phyloP scores from a whole-genome alignment of 2,797 vertebrate species.

The Leucoraja ocellata region DNA sequence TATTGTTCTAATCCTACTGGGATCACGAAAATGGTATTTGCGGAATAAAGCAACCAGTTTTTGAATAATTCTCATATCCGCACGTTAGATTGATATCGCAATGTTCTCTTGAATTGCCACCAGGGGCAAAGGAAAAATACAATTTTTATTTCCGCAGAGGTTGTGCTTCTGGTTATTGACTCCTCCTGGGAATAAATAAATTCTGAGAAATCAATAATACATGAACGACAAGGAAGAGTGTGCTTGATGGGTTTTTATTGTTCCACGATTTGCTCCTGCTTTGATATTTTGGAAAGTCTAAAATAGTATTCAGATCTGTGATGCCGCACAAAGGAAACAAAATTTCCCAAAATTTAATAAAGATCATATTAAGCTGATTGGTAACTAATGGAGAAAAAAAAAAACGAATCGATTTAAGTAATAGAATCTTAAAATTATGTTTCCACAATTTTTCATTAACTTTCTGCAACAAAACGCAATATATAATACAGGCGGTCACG shows the following conservation, averaged over 20 bases:
- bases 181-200: neutral
- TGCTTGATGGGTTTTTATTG: neutral
- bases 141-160: neutral
- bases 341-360: neutral
- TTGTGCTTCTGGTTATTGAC: neutral
- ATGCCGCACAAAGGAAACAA: neutral
- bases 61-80: neutral
- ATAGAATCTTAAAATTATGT: neutral
- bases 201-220: neutral
- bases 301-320: neutral
- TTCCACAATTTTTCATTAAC: neutral
- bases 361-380: neutral
- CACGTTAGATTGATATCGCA: neutral
- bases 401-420: neutral
- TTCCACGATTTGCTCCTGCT: neutral
- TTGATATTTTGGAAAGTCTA: neutral
- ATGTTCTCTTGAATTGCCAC: neutral
- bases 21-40: constrained; percentile 6
- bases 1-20: neutral
- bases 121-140: neutral
- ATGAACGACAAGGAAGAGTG: neutral
- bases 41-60: neutral
- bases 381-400: neutral
- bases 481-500: no score
- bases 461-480: neutral